These are phyloP conservation scores for Thomomys bottae DNA, from an alignment of 2,113 vertebrate species.

Conservation along the genomic window DNA sequence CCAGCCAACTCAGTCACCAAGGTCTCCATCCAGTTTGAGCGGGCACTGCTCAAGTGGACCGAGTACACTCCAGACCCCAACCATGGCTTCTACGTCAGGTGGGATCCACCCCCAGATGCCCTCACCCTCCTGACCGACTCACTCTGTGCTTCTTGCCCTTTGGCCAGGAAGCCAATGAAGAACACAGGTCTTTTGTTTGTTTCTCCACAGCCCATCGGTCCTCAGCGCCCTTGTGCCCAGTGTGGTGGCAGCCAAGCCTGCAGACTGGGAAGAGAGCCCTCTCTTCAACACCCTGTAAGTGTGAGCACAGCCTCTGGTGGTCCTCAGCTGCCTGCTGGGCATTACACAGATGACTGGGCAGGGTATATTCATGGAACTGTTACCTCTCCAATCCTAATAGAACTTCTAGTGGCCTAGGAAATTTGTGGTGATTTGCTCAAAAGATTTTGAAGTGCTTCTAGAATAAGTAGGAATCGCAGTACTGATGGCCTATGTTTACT, in stretches of 20 bases:
- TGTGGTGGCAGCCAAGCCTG: conserved; percentile 88
- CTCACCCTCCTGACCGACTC: background rate
- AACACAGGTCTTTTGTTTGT: background rate
- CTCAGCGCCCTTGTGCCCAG: conserved; percentile 96
- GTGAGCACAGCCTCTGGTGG: background rate
- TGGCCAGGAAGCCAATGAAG: background rate
- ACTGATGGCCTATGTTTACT: too few relatives aligned
- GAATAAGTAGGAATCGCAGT: background rate
- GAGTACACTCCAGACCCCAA: conserved; percentile 99
- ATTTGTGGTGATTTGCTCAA: background rate
- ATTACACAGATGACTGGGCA: rapidly evolving
- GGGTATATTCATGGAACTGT: background rate
- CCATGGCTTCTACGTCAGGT: conserved; percentile 97
- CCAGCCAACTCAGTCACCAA: conserved; percentile 96
- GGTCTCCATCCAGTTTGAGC: conserved; percentile 97
- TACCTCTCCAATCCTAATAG: background rate
- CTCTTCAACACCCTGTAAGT: conserved; percentile 95
- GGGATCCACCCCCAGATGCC: background rate
- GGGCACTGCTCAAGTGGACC: conserved; percentile 97
- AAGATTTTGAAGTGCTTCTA: background rate
- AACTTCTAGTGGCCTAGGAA: background rate
- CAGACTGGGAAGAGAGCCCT: conserved; percentile 86
- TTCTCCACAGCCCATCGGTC: conserved; percentile 91
- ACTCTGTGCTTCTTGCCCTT: background rate
- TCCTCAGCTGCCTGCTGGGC: background rate